Conservation (phyloP, 2,888 invertebrate genomes). For the Drosophila antonietae region DNA sequence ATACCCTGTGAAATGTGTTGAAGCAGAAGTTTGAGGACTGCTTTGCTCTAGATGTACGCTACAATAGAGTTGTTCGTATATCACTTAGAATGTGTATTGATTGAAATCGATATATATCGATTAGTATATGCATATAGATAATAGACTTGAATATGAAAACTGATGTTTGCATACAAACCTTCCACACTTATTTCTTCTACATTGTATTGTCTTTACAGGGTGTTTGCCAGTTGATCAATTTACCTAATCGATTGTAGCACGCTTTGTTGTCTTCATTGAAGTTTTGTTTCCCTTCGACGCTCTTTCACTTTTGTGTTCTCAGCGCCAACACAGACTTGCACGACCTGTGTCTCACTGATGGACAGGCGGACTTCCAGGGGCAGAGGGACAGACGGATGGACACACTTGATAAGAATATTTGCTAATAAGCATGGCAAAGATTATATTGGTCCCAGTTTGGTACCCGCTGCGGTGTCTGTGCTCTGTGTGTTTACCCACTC, state of each 20-base stretch:
- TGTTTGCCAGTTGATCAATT: neutral
- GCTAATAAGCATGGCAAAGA: slow-evolving; percentile 75
- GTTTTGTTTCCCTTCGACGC: slow-evolving; percentile 13
- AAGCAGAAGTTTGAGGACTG: neutral
- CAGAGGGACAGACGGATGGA: slow-evolving; percentile 17
- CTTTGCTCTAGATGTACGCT: neutral
- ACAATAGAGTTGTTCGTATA: too few relatives aligned
- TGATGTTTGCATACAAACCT: neutral
- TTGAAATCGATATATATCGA: neutral
- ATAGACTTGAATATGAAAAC: neutral
- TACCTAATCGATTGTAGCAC: neutral
- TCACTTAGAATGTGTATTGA: too few relatives aligned
- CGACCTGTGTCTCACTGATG: slow-evolving; percentile 23
- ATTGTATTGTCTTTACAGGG: neutral
- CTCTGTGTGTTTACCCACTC: slow-evolving; percentile 53
- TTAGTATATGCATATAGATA: neutral
- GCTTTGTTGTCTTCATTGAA: slow-evolving; percentile 7
- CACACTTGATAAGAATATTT: slow-evolving; percentile 73
- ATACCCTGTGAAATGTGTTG: neutral
- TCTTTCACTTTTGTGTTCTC: slow-evolving; percentile 67
- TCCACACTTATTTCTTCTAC: neutral
- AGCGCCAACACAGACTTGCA: slow-evolving; percentile 64
- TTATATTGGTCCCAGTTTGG: slow-evolving; percentile 37
- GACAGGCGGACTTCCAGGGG: neutral
- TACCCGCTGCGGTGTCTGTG: slow-evolving; percentile 23